A percentile compares a stretch with the other conserved stretches of the same genome.
Evolutionary conservation across 1,140 invertebrate genomes (phyloP).

Genomic region (Drosophila pruinosa): DNA sequence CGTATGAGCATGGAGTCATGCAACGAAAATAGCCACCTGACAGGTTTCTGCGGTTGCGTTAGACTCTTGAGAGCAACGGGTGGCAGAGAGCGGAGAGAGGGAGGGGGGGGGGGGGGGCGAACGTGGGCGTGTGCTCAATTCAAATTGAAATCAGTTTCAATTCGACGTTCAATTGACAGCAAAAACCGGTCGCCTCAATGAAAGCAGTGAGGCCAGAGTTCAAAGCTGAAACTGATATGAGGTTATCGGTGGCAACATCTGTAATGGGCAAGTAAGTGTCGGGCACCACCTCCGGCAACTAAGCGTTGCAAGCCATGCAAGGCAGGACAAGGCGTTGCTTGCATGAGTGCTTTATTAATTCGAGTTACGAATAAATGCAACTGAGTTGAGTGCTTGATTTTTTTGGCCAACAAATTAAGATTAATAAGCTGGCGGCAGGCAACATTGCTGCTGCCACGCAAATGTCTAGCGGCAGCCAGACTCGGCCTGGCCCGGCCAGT

Average conservation of each 20-base stretch:
- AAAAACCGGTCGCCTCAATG: conserved; percentile 4
- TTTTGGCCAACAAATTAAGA: conserved; percentile 36
- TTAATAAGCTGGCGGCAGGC: conserved; percentile 37
- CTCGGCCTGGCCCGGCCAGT: not conserved
- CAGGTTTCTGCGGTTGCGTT: conserved; percentile 23
- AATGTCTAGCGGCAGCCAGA: conserved; percentile 31
- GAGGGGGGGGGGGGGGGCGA: not conserved
- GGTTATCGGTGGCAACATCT: conserved; percentile 26
- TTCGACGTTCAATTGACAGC: conserved; percentile 14
- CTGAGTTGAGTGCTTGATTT: conserved; percentile 3
- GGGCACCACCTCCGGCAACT: not conserved
- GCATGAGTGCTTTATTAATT: conserved; percentile 33
- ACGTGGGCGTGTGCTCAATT: conserved; percentile 30
- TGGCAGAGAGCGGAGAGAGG: not conserved
- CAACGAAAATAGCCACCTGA: conserved; percentile 44
- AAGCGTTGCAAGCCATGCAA: not conserved
- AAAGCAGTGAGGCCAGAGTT: not conserved
- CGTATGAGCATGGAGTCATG: conserved; percentile 42
- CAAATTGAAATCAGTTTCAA: conserved; percentile 30
- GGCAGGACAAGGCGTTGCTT: not conserved
- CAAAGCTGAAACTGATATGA: not conserved
- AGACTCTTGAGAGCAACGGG: not conserved
- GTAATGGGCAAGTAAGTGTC: not conserved
- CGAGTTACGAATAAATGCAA: conserved; percentile 15
- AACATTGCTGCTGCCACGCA: conserved; percentile 14